Percentiles rank a stretch among this genome's conserved stretches.
These are phyloP conservation scores for Yasuhikotakia modesta DNA, from an alignment of 2,797 vertebrate species.

Conservation along the genomic window DNA sequence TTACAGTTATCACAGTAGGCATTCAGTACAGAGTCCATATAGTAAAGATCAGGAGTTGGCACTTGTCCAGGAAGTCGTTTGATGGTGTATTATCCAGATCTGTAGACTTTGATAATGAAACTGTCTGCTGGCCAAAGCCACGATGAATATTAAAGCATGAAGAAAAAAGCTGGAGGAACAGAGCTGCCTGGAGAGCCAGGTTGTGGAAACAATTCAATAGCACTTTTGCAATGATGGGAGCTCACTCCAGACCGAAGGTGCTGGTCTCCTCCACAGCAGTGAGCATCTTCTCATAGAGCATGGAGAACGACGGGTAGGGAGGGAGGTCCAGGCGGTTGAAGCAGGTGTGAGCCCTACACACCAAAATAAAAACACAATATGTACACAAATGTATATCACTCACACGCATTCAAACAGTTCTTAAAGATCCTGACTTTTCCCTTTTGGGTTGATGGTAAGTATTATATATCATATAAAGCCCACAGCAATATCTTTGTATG, in stretches of 20 bases:
- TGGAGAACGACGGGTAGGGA: constrained; percentile 95
- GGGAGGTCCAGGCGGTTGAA: constrained; percentile 97
- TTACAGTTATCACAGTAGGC: constrained; percentile 16
- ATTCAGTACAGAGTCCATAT: constrained; percentile 8
- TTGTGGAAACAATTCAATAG: background rate
- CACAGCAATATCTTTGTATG: background rate
- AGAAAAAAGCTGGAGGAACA: background rate
- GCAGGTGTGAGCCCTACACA: constrained; percentile 92
- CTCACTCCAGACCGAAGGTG: constrained; percentile 94
- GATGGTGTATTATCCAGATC: constrained; percentile 33
- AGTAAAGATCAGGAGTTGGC: constrained; percentile 19
- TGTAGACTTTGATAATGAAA: background rate
- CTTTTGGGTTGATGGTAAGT: background rate
- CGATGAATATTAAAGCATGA: constrained; percentile 21
- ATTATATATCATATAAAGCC: background rate
- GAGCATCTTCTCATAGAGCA: constrained; percentile 96
- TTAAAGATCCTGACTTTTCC: background rate
- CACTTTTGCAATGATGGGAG: constrained; percentile 4
- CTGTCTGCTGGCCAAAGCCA: constrained; percentile 15
- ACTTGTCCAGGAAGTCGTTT: constrained; percentile 22
- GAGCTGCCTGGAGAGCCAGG: background rate
- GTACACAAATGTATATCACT: constrained; percentile 21
- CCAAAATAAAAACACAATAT: constrained; percentile 34
- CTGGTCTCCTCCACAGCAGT: constrained; percentile 97
- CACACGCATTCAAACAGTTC: background rate